Base-by-base conservation (phyloP, 1,140 invertebrate species). In the Caenorhabditis briggsae region DNA sequence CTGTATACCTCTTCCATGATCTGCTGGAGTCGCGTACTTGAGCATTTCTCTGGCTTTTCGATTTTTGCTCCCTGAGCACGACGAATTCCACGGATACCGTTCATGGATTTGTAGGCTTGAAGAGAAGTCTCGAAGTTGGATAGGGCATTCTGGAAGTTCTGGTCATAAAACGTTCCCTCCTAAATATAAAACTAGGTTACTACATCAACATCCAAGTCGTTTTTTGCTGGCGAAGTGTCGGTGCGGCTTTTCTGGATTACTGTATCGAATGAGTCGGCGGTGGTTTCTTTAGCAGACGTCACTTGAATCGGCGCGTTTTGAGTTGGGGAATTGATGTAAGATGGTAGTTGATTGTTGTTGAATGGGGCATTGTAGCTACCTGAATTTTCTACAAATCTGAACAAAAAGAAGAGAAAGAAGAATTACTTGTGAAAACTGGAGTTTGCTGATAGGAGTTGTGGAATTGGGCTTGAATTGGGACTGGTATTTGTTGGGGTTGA, bases 181-280 rank as follows among this genome's bases (percentile, higher is more conserved):
- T 23, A 14, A 70, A n/a, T n/a, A 46, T 8, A 78, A 78, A 78
- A 25, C 8, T 61, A 23, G 20, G 23, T 50, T 78, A 78, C 46
- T 78, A 78, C 70, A 14, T 78, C 70, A 14, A 78, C n/a, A 78
- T 78, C 70, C 25, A 78, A n/a, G 23, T 78, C 70, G 14, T 78
- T 78, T n/a, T 78, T 78, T n/a, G 43, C 70, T 11, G 70, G 3
- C 25, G 59, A 12, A 2, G 43, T 78, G 7, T 48, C 46, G 20
- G 70, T 20, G 20, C 41, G 50, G 70, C 70, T 78, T n/a, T 78
- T 78, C 46, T 78, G 70, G 11, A 78, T 78, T 50, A 78, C 43
- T 2, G 70, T 50, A 41, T 78, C 70, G 14, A 78, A 50, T 12
- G 70, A 20, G 43, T 78, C 70, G 8, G 46, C 70, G n/a, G 43